Base-by-base conservation (phyloP, 2,113 vertebrate genomes). In the Cyprinodon variegatus region DNA sequence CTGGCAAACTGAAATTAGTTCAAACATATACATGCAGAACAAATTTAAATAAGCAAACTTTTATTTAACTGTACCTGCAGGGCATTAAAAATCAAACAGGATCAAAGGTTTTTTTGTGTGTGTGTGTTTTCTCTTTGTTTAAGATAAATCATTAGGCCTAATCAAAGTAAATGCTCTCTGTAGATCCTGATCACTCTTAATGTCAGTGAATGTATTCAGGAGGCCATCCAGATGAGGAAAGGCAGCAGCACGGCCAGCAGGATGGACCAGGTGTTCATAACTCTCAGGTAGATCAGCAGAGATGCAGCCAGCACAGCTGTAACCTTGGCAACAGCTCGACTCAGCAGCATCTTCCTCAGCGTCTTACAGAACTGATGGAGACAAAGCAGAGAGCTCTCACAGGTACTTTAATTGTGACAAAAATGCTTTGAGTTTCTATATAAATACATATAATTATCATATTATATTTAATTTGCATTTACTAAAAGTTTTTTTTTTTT, bases 141-240 rank as follows among this genome's bases (percentile, higher is more conserved):
- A 8, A 20, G 50, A 10, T n/a, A 20, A 57, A 57, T 45, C 9
- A 11, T 11, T 45, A 11, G 11, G 9, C 11, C 9, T 3, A 45
- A 29, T 29, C 29, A 29, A 57, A 57, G 1, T 20, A 57, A 57
- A 57, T 57, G 1, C 17, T 57, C 15, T 63, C 37, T 40, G 61
- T 6, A 15, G 14, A 6, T 40, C 15, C 5, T 4, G 12, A 38
- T 20, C 6, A 11, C 11, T 10, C 3, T 38, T 12, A 29, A 1
- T 29, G 61, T 40, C 13, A 39, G 36, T 17, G 38, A 14, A 6
- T 77, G 13, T 7, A 20, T 68, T 82, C 50, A 95, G 0, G 93
- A 88, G 4, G 93, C 93, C 94, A 95, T 95, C 94, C 94, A 95
- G 72, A 95, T 75, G 79, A 91, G 83, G 69, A 91, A 91, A 6